Conservation (phyloP, 1,140 invertebrate genomes). For the Cryptotermes secundus region DNA sequence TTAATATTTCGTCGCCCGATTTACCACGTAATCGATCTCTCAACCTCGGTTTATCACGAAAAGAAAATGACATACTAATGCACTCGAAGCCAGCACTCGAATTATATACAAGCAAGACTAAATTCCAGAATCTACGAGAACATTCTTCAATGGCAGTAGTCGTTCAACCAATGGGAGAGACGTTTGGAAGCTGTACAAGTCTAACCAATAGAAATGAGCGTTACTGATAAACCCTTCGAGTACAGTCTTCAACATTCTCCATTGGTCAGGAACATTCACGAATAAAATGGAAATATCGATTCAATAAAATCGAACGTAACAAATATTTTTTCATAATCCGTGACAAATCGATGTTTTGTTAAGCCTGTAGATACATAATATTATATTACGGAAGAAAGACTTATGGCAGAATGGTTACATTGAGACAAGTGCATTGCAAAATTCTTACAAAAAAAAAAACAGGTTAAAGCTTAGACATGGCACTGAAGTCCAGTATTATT, state of each 20-base stretch:
- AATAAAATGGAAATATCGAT: too few species aligned
- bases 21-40: constrained; percentile 48
- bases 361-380: too few species aligned
- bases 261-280: neutral
- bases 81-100: neutral
- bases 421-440: too few species aligned
- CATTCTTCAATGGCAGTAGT: neutral
- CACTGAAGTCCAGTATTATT: too few species aligned
- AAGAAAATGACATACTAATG: constrained; percentile 51
- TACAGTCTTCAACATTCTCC: neutral
- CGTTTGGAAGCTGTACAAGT: neutral
- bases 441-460: too few species aligned
- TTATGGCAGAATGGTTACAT: too few species aligned
- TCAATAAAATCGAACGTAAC: too few species aligned
- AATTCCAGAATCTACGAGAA: neutral
- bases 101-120: constrained; percentile 18
- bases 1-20: constrained; percentile 48
- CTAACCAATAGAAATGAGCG: neutral
- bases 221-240: constrained; percentile 1
- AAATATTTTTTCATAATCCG: too few species aligned
- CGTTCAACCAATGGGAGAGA: neutral
- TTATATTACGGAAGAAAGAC: too few species aligned
- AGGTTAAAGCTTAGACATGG: too few species aligned
- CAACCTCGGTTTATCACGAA: constrained; percentile 49
- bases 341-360: too few species aligned